Percentiles rank a stretch among this genome's conserved stretches.
phyloP scores from a whole-genome alignment of 2,888 invertebrate genomes.

The Vandiemenella viatica region DNA sequence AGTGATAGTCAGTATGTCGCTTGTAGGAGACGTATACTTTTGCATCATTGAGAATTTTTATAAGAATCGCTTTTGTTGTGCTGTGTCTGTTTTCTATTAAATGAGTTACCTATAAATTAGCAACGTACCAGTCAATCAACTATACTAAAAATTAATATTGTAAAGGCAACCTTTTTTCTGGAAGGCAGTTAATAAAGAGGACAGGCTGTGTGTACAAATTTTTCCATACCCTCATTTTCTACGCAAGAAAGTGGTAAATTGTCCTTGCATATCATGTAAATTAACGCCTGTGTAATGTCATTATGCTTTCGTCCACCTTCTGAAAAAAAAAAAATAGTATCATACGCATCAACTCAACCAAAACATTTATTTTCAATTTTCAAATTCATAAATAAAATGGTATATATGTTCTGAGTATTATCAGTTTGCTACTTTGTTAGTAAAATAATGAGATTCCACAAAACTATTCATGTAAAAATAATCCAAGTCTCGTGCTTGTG shows the following conservation, averaged over 20 bases:
- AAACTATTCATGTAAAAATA: too few species aligned
- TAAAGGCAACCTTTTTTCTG: background rate
- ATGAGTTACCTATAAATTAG: conserved; percentile 7
- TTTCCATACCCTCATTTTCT: background rate
- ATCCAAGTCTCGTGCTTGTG: too few species aligned
- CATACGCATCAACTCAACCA: too few species aligned
- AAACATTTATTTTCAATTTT: too few species aligned
- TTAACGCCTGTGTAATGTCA: too few species aligned
- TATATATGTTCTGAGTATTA: too few species aligned
- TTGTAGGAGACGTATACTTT: background rate
- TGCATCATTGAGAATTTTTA: background rate
- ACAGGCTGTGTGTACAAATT: background rate
- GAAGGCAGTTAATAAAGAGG: background rate
- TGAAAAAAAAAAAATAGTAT: background rate
- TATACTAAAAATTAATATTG: background rate
- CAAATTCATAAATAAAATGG: too few species aligned
- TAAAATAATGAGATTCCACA: too few species aligned
- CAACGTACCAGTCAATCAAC: background rate
- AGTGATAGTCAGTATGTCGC: conserved; percentile 5
- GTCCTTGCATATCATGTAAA: background rate
- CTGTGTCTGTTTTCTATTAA: background rate
- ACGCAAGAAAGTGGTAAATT: background rate
- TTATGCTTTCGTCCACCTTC: background rate
- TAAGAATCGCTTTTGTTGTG: conserved; percentile 1
- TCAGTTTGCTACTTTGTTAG: too few species aligned